Conservation (phyloP, 2,888 invertebrate genomes). For the Sarcophaga variegata region DNA sequence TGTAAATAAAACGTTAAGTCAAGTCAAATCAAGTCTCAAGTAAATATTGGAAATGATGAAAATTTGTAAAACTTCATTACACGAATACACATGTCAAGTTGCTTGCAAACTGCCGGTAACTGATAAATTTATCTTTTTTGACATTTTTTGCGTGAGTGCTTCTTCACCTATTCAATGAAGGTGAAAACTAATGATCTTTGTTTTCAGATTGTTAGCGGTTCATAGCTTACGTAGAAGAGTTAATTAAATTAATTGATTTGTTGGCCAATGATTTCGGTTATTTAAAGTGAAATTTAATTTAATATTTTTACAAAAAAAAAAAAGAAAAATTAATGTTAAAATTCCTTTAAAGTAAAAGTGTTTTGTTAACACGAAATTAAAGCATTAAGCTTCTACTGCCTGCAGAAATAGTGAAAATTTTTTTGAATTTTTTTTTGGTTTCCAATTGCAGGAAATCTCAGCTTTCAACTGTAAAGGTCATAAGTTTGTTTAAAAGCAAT, state of each 20-base stretch:
- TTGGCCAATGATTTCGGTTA: constrained; percentile 11
- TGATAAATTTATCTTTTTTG: constrained; percentile 50
- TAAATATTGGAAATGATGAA: constrained; percentile 6
- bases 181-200: constrained; percentile 27
- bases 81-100: constrained; percentile 59
- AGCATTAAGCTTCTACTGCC: constrained; percentile 10
- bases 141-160: constrained; percentile 59
- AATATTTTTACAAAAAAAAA: background rate
- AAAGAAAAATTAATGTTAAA: background rate
- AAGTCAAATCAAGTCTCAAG: background rate
- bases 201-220: constrained; percentile 19
- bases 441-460: no score
- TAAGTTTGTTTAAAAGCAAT: no score
- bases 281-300: constrained; percentile 40
- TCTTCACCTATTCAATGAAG: constrained; percentile 15
- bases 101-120: constrained; percentile 7
- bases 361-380: constrained; percentile 32
- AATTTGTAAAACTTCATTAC: constrained; percentile 53
- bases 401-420: background rate
- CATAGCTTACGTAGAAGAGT: constrained; percentile 8
- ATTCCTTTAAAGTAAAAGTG: constrained; percentile 38
- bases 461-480: no score
- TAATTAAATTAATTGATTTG: constrained; percentile 57
- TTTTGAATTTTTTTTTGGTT: no score
- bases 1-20: background rate